Evolutionary conservation across 2,113 vertebrate species (phyloP).

Genomic region (Mus musculus): GRCm39 chr2:78014001-78014500

Average conservation of each 20-base stretch:
- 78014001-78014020: not conserved
- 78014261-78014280: not conserved
- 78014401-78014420: not conserved
- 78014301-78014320: not conserved
- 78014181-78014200: not conserved
- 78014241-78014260: not conserved
- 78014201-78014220: not conserved
- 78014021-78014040: slow-evolving; percentile 19
- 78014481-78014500: not conserved
- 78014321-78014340: not conserved
- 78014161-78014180: not conserved
- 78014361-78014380: not conserved
- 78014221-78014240: not conserved
- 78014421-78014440: not conserved
- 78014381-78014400: slow-evolving; percentile 31
- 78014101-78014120: not conserved
- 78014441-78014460: not conserved
- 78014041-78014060: not conserved
- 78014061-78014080: not conserved
- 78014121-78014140: not conserved
- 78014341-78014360: not conserved
- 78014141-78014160: not conserved
- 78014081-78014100: not conserved
- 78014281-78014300: not conserved
- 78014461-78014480: not conserved